Base-by-base conservation (phyloP, 2,888 invertebrate species). In the Escarpia spicata region DNA sequence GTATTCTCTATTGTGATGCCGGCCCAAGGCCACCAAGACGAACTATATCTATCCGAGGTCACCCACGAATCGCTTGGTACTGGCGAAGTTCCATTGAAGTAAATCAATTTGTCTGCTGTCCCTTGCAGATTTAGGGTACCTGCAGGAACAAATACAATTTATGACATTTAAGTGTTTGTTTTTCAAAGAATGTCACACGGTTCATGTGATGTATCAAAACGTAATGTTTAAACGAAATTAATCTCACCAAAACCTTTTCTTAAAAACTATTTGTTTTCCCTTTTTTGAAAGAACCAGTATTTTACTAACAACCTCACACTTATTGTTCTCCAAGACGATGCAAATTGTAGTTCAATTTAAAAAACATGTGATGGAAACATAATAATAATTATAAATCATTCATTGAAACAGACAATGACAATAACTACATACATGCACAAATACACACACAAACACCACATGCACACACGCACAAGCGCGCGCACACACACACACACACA, bases 11-110 rank as follows among this genome's bases (percentile, higher is more conserved):
- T 60, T 19, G 26, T 26, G 26, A 60, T 26, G 4, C 60, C 60
- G 15, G 15, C 15, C 60, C 60, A 60, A 4, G 15, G 19, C 12
- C 12, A 9, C 52, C 52, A 9, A 12, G 52, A 52, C 52, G 52
- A 52, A 52, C 52, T 37, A 37, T 37, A 37, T 37, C 37, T 37
- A 37, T 37, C 37, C 37, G 37, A 37, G 37, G 37, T 37, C 2
- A 43, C 92, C 2, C 43, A 26, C 92, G 93, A 93, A 43, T 75
- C 37, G 37, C 37, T 37, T 37, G 37, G 37, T 37, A 37, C 37
- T 9, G 45, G 6, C 45, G 45, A 45, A 45, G 45, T 9, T 10
- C 8, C 60, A 19, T 60, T 60, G 9, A 60, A 60, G 26, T 60
- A 60, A 3, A 60, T 19, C 60, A 60, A 15, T 60, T 60, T 60